Base-by-base conservation (phyloP, 2,888 invertebrate species). In the Molanna angustata region DNA sequence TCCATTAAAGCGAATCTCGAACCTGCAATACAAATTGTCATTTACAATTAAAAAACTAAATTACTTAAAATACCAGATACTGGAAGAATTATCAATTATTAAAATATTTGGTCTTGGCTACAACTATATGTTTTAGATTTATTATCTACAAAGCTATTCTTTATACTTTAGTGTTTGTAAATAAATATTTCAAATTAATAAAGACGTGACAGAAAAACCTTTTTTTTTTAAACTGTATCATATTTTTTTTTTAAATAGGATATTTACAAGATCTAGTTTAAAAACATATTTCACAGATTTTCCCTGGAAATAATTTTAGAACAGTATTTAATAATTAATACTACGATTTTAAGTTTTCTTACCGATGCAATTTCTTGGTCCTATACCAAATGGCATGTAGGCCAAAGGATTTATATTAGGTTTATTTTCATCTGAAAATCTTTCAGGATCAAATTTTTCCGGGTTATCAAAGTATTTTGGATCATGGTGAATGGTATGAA, bases 1-100 rank as follows among this genome's bases (percentile, higher is more conserved):
- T 47, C 54, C 50, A 57, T 51, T 19, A 57, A 32, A 17, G 57
- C 57, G 21, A 48, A 54, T 9, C 57, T 40, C 2, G 54, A 51
- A 31, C 54, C 57, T 57, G 42, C 21, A 55, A 55, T 21, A 9
- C n/a, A n/a, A n/a, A n/a, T n/a, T n/a, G n/a, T n/a, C n/a, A n/a
- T n/a, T n/a, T n/a, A n/a, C n/a, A n/a, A n/a, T n/a, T n/a, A 44
- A 31, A 52, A 18, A 2, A 11, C 9, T 19, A 11, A 7, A 19
- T 17, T 17, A 2, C 35, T 2, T 37, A 35, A 9, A 6, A 1
- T 9, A 14, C 14, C 14, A 35, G 17, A 35, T 14, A 35, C 1
- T 17, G 14, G n/a, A n/a, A n/a, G n/a, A n/a, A n/a, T n/a, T n/a
- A n/a, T n/a, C n/a, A n/a, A n/a, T n/a, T n/a, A n/a, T n/a, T n/a